These are phyloP conservation scores for Anastatus disparis DNA, from an alignment of 1,140 invertebrate species.

Conservation along the genomic window DNA sequence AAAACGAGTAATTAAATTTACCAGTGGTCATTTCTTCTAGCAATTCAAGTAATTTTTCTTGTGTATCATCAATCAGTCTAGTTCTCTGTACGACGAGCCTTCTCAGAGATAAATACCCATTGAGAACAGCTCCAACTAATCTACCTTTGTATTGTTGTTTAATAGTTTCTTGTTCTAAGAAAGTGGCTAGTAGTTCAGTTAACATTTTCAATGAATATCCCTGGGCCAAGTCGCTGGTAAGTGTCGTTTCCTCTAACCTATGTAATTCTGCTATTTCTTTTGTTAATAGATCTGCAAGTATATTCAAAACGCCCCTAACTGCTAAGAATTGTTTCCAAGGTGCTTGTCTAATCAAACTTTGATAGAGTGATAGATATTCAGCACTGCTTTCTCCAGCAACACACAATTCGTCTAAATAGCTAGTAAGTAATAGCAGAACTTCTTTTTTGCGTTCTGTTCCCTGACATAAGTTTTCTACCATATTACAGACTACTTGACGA, in stretches of 20 bases:
- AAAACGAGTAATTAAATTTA: slow-evolving; percentile 58
- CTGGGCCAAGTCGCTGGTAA: slow-evolving; percentile 93
- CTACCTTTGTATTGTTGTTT: slow-evolving; percentile 90
- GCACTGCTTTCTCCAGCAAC: slow-evolving; percentile 88
- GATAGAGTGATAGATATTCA: slow-evolving; percentile 90
- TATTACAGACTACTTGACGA: slow-evolving; percentile 87
- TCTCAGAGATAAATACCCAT: slow-evolving; percentile 92
- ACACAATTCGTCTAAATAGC: slow-evolving; percentile 87
- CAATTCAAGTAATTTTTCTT: slow-evolving; percentile 93
- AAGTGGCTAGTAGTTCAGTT: slow-evolving; percentile 86
- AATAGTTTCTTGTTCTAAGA: slow-evolving; percentile 84
- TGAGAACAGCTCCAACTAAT: slow-evolving; percentile 88
- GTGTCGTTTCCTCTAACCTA: slow-evolving; percentile 86
- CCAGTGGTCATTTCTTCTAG: slow-evolving; percentile 96
- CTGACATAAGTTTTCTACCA: slow-evolving; percentile 85
- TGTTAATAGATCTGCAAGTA: slow-evolving; percentile 87
- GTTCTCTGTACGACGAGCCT: slow-evolving; percentile 94
- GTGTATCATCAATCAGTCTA: slow-evolving; percentile 94
- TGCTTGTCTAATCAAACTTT: slow-evolving; percentile 82
- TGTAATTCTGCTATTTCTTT: slow-evolving; percentile 88
- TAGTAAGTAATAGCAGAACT: slow-evolving; percentile 87
- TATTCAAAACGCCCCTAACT: slow-evolving; percentile 83
- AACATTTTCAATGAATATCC: slow-evolving; percentile 89
- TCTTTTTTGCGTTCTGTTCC: slow-evolving; percentile 77
- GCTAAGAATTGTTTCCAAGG: slow-evolving; percentile 95